Percentiles rank a stretch among this genome's conserved stretches.
These are phyloP conservation scores for Astropecten irregularis DNA, from an alignment of 53 echinoderm and acorn worm species.

Conservation along the genomic window DNA sequence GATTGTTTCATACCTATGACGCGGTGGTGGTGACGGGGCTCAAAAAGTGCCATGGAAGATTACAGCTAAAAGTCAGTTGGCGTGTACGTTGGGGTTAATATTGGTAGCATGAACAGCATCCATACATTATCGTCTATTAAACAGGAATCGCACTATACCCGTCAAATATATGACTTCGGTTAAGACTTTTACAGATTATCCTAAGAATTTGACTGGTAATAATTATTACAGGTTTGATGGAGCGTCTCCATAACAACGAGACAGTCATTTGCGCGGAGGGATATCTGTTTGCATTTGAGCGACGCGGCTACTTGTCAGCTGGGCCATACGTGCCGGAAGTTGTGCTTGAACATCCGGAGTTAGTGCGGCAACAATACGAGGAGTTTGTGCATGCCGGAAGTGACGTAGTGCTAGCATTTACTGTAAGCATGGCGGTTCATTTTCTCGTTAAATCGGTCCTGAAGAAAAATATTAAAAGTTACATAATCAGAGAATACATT, in stretches of 20 bases:
- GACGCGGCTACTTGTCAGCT: conserved; percentile 67
- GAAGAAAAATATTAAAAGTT: neutral
- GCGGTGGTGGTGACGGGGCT: too few species aligned
- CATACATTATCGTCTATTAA: too few species aligned
- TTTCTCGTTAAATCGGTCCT: neutral
- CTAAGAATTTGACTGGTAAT: neutral
- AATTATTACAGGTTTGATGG: conserved; percentile 80
- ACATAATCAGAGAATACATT: neutral
- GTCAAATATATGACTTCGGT: too few species aligned
- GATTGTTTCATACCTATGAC: too few species aligned
- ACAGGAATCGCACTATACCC: too few species aligned
- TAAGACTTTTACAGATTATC: too few species aligned
- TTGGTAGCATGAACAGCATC: neutral
- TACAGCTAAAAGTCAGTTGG: too few species aligned
- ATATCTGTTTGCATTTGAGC: conserved; percentile 71
- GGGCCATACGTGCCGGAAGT: conserved; percentile 72
- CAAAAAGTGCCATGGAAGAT: too few species aligned
- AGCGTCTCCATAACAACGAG: conserved; percentile 66
- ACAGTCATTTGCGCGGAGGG: conserved; percentile 78
- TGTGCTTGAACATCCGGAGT: conserved; percentile 74
- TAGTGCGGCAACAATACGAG: too few species aligned
- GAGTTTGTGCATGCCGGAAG: too few species aligned
- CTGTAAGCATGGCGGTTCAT: conserved; percentile 61
- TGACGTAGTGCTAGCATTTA: conserved; percentile 84
- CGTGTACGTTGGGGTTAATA: too few species aligned